These are phyloP conservation scores for Drosophila elegans DNA, from an alignment of 1,140 invertebrate genomes.

Conservation along the genomic window DNA sequence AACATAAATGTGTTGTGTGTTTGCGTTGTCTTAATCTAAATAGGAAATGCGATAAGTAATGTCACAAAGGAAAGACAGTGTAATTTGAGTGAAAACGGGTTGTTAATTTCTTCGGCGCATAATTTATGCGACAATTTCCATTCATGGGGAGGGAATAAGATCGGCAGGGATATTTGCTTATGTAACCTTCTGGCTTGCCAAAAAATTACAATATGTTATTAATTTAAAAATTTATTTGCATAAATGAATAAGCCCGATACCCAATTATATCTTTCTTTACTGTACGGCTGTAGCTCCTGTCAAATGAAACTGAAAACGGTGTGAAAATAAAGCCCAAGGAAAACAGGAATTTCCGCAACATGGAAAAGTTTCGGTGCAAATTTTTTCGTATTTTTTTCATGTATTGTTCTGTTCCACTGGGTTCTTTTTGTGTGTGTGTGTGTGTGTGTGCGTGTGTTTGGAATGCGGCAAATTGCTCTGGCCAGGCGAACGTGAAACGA, in stretches of 20 bases:
- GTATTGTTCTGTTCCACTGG: constrained; percentile 25
- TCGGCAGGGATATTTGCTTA: constrained; percentile 2
- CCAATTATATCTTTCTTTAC: background rate
- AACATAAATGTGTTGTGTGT: constrained; percentile 10
- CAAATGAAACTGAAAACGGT: constrained; percentile 36
- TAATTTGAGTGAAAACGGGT: constrained; percentile 10
- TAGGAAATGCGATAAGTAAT: constrained; percentile 77
- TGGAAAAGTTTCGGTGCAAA: constrained; percentile 28
- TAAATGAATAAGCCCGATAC: constrained; percentile 46
- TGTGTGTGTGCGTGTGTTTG: constrained; percentile 43
- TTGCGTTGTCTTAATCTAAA: constrained; percentile 53
- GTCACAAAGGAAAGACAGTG: constrained; percentile 20
- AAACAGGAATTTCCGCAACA: constrained; percentile 25
- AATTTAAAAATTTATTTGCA: constrained; percentile 46
- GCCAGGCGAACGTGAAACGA: constrained; percentile 37
- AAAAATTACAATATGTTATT: constrained; percentile 67
- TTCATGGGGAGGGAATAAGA: constrained; percentile 29
- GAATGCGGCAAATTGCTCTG: constrained; percentile 71
- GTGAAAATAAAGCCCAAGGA: constrained; percentile 8
- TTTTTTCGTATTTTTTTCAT: constrained; percentile 29
- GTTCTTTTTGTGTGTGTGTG: constrained; percentile 36
- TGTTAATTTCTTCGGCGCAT: constrained; percentile 48
- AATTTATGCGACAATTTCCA: constrained; percentile 80
- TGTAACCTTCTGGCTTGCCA: constrained; percentile 48
- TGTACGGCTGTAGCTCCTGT: background rate